phyloP scores from a whole-genome alignment of 2,113 vertebrate genomes.

The Microcebus griseorufus region DNA sequence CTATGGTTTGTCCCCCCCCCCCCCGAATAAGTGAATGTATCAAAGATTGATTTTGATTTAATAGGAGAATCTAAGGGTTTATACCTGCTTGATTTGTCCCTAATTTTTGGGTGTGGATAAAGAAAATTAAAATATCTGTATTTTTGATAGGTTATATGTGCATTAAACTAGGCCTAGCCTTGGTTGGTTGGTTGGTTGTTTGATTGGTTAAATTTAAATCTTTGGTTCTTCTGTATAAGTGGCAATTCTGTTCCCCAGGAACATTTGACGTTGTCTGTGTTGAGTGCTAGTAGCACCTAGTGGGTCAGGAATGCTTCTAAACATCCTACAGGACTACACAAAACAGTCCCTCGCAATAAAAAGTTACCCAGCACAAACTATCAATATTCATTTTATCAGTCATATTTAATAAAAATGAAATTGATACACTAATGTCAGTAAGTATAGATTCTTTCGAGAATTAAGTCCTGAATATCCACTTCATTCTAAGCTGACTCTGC shows the following conservation, averaged over 20 bases:
- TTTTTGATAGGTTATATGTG: not conserved
- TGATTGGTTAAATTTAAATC: not conserved
- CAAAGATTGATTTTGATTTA: not conserved
- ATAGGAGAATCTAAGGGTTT: not conserved
- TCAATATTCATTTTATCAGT: not conserved
- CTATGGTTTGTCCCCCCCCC: not conserved
- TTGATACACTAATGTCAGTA: not conserved
- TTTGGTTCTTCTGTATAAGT: not conserved
- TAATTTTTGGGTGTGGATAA: not conserved
- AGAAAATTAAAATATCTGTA: not conserved
- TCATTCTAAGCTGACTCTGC: not conserved
- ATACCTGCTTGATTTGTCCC: not conserved
- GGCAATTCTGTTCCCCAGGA: not conserved
- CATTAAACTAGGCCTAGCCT: not conserved
- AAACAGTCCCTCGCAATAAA: not conserved
- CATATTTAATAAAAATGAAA: not conserved
- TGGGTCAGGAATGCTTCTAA: not conserved
- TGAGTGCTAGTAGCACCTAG: not conserved
- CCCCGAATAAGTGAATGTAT: not conserved
- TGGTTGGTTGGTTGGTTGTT: conserved; percentile 9
- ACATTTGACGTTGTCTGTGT: not conserved
- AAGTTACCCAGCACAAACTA: not conserved
- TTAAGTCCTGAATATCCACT: not conserved
- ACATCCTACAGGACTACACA: not conserved
- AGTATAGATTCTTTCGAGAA: not conserved